Evolutionary conservation across 2,113 vertebrate genomes (phyloP), one percentile per base, ranked within the genome.

Genomic region (Rhizomys pruinosus): DNA sequence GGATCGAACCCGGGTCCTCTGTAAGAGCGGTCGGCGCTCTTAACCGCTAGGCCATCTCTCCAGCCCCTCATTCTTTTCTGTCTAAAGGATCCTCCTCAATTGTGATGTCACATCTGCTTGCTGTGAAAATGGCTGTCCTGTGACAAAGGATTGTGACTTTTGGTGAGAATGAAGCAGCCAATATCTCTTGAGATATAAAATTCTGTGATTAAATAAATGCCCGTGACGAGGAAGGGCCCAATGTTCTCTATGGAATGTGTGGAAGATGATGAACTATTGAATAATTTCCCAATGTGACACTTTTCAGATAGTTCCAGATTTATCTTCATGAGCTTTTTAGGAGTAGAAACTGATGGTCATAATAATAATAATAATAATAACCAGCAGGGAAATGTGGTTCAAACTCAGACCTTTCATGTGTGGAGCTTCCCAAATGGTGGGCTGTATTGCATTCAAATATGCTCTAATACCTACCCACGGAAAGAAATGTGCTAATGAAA

Each of bases 101-200:
- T 64, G 13, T 97, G 95, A 97, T 89, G 85, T 97, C 90, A 92
- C 47, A 81, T 73, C 85, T 85, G 89, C 84, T 37, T 95, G 87
- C 93, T 59, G 84, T 6, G 11, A 87, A 95, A 97, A 96, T 96
- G 89, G 91, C 0, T 95, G 34, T 90, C 39, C 73, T 85, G 44
- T 25, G 80, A 97, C 93, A 97, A 96, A 95, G 80, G 69, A 90
- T 32, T 96, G 59, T 52, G 64, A 91, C 95, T 97, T 96, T 72
- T 94, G 5, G 16, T 93, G 72, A 12, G 64, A 96, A 94, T 91
- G 90, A 95, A 95, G 87, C 27, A 91, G 25, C 2, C 76, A 1
- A 42, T 55, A 95, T 86, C 6, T 25, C 68, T 90, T 82, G 87
- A 86, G 91, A 96, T 96, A 92, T 59, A 59, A 93, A 73, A 95